Evolutionary conservation across 2,113 vertebrate genomes (phyloP), one percentile per base, ranked within the genome.

Genomic region (Eidolon helvum): DNA sequence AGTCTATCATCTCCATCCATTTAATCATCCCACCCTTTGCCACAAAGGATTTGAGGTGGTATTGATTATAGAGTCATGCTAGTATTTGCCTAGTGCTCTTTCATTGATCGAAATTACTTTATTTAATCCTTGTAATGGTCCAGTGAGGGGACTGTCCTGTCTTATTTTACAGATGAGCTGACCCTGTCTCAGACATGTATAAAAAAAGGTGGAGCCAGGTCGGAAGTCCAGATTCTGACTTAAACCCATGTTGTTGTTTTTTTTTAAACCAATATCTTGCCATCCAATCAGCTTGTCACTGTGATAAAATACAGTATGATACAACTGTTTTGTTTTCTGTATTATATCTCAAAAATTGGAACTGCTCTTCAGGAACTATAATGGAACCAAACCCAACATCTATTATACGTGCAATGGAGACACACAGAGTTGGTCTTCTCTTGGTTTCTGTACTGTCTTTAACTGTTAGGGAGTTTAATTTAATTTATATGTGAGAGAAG

Each of bases 401-500:
- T 38, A 9, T 94, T 69, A 48, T 28, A 55, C 88, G n/a, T 68
- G 79, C n/a, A 83, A 35, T 35, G 55, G 78, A 87, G 85, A 45
- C 61, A 35, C 2, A 33, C 10, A 43, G 87, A 69, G 35, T 38
- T 80, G 5, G 53, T 45, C 48, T 77, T 53, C 80, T 94, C 55
- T 85, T 38, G 79, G 86, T 80, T 94, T 80, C 40, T 48, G 61
- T 12, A 5, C 84, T 92, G 33, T 43, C 71, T 94, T 80, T 18
- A 91, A 63, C 43, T 88, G 63, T 69, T 83, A 77, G 57, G 61
- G 75, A 65, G 85, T 93, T 82, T 90, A 74, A 92, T 94, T 87
- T 91, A 89, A 94, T 94, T 96, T 71, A 55, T 66, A 66, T 59
- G 43, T 38, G 72, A 86, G 90, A 89, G 94, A 77, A 72, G 61